These are phyloP conservation scores for Simalia tracyae DNA, from an alignment of 2,797 vertebrate genomes.

Conservation along the genomic window DNA sequence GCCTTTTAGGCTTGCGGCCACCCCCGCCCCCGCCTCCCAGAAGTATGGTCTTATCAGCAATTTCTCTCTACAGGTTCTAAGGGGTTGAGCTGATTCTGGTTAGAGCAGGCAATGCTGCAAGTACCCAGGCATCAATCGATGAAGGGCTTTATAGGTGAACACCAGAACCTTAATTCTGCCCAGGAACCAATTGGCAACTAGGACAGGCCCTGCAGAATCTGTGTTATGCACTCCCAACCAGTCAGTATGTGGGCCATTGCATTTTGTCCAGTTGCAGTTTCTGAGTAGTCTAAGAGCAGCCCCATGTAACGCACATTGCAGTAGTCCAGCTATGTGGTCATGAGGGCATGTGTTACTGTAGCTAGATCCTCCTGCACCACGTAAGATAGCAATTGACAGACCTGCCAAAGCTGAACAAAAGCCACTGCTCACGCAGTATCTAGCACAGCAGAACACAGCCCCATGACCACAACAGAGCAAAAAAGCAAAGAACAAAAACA, in stretches of 20 bases:
- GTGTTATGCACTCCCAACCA: neutral
- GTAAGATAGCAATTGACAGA: no score
- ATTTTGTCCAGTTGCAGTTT: neutral
- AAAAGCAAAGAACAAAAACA: no score
- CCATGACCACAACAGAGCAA: no score
- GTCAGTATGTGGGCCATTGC: neutral
- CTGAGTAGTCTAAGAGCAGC: neutral
- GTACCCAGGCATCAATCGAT: neutral
- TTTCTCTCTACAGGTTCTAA: neutral
- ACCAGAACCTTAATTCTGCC: neutral
- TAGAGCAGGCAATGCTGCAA: neutral
- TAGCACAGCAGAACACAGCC: no score
- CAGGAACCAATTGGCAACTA: neutral
- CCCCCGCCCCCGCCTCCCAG: neutral
- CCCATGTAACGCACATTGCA: neutral
- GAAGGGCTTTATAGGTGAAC: neutral
- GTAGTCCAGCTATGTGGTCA: no score
- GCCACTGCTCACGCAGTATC: no score
- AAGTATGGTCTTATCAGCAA: neutral
- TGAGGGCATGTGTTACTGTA: no score
- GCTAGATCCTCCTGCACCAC: no score
- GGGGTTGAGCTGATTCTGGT: neutral
- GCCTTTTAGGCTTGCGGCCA: neutral
- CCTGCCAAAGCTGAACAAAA: no score
- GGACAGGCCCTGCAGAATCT: neutral